phyloP scores from a whole-genome alignment of 1,140 invertebrate species.

The Nasonia vitripennis region DNA sequence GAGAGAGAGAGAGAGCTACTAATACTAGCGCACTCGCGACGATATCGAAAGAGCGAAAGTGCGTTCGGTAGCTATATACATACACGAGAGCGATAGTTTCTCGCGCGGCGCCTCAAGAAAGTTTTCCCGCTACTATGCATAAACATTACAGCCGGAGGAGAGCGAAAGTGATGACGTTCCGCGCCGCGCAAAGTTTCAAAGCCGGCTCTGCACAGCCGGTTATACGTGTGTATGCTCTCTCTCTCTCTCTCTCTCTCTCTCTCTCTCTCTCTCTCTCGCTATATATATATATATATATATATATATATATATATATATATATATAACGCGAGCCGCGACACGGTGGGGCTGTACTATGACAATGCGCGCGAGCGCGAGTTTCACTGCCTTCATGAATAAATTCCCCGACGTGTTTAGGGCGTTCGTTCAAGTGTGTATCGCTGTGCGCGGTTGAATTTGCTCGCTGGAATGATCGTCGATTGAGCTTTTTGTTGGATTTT shows the following conservation, averaged over 20 bases:
- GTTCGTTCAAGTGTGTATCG: too few species aligned
- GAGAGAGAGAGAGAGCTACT: background rate
- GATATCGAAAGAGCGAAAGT: conserved; percentile 11
- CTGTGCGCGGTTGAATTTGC: background rate
- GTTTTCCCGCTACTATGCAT: conserved; percentile 72
- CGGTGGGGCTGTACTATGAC: background rate
- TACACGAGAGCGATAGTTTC: conserved; percentile 41
- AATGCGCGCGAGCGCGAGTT: conserved; percentile 7
- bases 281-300: too few species aligned
- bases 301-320: background rate
- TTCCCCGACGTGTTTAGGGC: background rate
- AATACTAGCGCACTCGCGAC: background rate
- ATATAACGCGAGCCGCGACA: background rate
- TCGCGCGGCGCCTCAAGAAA: conserved; percentile 65
- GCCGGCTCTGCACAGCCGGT: background rate
- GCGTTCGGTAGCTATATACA: background rate
- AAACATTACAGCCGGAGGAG: conserved; percentile 70
- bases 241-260: too few species aligned
- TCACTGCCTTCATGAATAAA: conserved; percentile 42
- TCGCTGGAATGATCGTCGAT: background rate
- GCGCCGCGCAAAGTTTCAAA: conserved; percentile 68
- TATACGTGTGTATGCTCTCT: background rate
- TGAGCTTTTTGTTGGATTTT: background rate
- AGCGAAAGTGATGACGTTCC: conserved; percentile 73
- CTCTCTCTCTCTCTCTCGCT: too few species aligned